phyloP scores from a whole-genome alignment of 2,113 vertebrate species.

The Psilopogon haemacephalus region DNA sequence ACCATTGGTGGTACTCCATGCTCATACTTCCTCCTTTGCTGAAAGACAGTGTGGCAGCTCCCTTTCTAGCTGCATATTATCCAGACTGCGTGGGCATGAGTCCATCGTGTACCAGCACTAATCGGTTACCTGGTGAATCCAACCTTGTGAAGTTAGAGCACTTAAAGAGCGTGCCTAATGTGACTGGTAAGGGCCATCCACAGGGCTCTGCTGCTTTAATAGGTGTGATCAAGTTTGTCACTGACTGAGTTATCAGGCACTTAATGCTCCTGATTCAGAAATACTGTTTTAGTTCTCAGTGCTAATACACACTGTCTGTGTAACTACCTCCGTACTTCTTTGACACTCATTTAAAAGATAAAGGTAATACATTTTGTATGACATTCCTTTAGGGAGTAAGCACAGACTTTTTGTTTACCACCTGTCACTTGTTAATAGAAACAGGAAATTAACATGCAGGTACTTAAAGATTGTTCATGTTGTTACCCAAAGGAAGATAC shows the following conservation, averaged over 20 bases:
- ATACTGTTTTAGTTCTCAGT: neutral
- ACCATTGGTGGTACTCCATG: conserved; percentile 98
- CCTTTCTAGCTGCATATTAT: conserved; percentile 93
- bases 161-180: conserved; percentile 73
- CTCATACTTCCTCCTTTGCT: conserved; percentile 94
- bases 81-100: conserved; percentile 99
- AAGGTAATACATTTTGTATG: neutral
- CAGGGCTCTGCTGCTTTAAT: conserved; percentile 28
- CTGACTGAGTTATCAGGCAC: neutral
- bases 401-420: neutral
- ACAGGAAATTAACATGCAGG: neutral
- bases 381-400: neutral
- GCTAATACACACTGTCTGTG: neutral
- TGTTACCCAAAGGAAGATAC: neutral
- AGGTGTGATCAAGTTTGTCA: neutral
- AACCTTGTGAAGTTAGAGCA: conserved; percentile 83
- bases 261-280: neutral
- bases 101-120: conserved; percentile 86
- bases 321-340: neutral
- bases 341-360: neutral
- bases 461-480: neutral
- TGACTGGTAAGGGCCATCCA: conserved; percentile 71
- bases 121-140: conserved; percentile 65
- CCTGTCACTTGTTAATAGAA: neutral
- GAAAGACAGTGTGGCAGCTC: conserved; percentile 93